Evolutionary conservation across 2,797 vertebrate species (phyloP), one percentile per base, ranked within the genome.

Genomic region (Sphenodon punctatus): DNA sequence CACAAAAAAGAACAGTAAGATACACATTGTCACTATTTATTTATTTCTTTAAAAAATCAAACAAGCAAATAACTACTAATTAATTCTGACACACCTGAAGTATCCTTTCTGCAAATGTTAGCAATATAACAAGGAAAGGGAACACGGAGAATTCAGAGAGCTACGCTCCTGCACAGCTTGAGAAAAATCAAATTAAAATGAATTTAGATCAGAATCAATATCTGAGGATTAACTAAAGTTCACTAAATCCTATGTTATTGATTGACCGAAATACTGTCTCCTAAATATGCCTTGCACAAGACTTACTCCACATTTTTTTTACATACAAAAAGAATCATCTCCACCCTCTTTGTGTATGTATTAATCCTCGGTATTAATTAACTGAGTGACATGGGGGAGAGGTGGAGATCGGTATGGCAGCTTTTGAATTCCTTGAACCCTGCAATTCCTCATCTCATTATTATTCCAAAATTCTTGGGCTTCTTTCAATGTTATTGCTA

Each of bases 131-230:
- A 86, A 78, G 84, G 71, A 43, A 82, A 53, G 51, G 82, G 42
- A 34, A 46, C 17, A 32, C 25, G 63, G 43, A 75, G 67, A 82
- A 73, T 91, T 86, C 39, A 84, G 67, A 77, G 42, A 76, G 84
- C 70, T 78, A 51, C 30, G 45, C 41, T 76, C 72, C 58, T 84
- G 55, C 34, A 68, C 20, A 81, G 75, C 27, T 30, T 80, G 72
- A 89, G 87, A 89, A 92, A 94, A 93, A 91, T 91, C 78, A 93
- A 82, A 91, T 89, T 90, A 82, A 93, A 94, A 91, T 93, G 82
- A 95, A 93, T 93, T 91, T 86, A 90, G 78, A 93, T 91, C 69
- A 88, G 5, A 95, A 91, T 93, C 80, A 1, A 93, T 93, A 91
- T 19, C 64, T 81, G 51, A 55, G 70, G 67, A 93, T 94, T 94